Percentiles rank a stretch among this genome's conserved stretches.
phyloP scores from a whole-genome alignment of 1,140 invertebrate species.

The Batillaria attramentaria region DNA sequence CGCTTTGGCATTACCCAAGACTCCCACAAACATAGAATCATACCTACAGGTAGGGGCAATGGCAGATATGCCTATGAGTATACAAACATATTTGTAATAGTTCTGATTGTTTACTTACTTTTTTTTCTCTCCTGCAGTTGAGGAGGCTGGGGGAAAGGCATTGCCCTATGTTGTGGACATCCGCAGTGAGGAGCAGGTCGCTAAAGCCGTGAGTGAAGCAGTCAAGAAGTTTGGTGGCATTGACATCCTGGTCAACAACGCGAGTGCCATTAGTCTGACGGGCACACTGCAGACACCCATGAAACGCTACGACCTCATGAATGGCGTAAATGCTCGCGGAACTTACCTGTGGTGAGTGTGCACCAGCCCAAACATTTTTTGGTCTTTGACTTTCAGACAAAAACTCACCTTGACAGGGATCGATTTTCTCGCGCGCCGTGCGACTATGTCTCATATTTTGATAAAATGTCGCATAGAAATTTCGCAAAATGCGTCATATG shows the following conservation, averaged over 20 bases:
- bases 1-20: too few relatives aligned
- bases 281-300: slow-evolving; percentile 90
- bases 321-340: slow-evolving; percentile 71
- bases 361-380: too few relatives aligned
- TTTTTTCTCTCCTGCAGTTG: slow-evolving; percentile 77
- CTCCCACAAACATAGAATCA: too few relatives aligned
- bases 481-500: too few relatives aligned
- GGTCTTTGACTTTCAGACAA: too few relatives aligned
- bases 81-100: background rate
- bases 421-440: too few relatives aligned
- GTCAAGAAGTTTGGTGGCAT: slow-evolving; percentile 96
- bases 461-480: too few relatives aligned
- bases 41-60: too few relatives aligned
- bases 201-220: slow-evolving; percentile 87
- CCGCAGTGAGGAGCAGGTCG: slow-evolving; percentile 80
- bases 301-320: slow-evolving; percentile 80
- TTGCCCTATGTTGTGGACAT: slow-evolving; percentile 96
- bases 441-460: too few relatives aligned
- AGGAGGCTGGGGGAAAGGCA: slow-evolving; percentile 90
- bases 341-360: slow-evolving; percentile 70
- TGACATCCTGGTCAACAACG: slow-evolving; percentile 95
- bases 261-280: slow-evolving; percentile 95
- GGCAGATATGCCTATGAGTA: too few relatives aligned
- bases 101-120: slow-evolving; percentile 1
- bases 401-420: too few relatives aligned